A percentile compares a stretch with the other conserved stretches of the same genome.
Evolutionary conservation across 1,140 invertebrate genomes (phyloP).

Genomic region (Pogonomyrmex californicus): DNA sequence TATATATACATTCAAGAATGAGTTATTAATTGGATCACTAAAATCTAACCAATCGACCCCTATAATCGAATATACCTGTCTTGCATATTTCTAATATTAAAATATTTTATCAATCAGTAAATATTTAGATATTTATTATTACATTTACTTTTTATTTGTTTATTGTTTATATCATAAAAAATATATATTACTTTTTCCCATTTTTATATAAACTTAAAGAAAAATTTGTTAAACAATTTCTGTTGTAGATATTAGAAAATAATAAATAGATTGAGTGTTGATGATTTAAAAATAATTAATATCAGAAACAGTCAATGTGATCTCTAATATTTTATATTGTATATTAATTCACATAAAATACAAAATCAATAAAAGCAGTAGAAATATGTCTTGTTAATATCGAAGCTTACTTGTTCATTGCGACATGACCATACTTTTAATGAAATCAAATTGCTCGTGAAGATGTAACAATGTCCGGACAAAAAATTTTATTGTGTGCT

Average conservation of each 20-base stretch:
- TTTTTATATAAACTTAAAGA: not conserved
- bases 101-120: too few species aligned
- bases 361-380: not conserved
- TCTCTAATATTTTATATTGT: slow-evolving; percentile 18
- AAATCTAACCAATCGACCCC: too few species aligned
- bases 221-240: slow-evolving; percentile 3
- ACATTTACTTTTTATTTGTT: slow-evolving; percentile 2
- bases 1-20: slow-evolving; percentile 17
- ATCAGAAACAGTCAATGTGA: not conserved
- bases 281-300: not conserved
- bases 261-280: not conserved
- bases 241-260: not conserved
- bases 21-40: too few species aligned
- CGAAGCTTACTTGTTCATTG: not conserved
- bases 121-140: not conserved
- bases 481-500: slow-evolving; percentile 31
- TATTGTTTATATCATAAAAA: not conserved
- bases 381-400: not conserved
- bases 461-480: slow-evolving; percentile 41
- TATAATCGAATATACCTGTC: too few species aligned
- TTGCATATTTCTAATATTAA: too few species aligned
- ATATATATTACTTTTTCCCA: not conserved
- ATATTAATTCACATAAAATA: not conserved
- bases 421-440: not conserved
- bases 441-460: slow-evolving; percentile 43